These are phyloP conservation scores for Nemapogon koenigi DNA, from an alignment of 2,888 invertebrate genomes.

Conservation along the genomic window DNA sequence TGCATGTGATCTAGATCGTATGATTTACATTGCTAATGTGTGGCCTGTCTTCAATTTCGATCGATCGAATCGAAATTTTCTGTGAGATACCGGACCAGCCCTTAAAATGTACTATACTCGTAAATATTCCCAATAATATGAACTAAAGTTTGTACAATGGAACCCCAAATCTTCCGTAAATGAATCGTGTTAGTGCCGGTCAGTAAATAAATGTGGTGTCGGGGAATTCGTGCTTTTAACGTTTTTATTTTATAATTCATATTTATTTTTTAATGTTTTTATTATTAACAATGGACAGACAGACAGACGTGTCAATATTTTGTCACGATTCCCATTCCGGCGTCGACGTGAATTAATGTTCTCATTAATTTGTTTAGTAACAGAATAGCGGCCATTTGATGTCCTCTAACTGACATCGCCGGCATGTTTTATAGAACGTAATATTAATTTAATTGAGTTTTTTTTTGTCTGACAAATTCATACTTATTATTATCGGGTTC, in stretches of 20 bases:
- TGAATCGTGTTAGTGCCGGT: conserved; percentile 52
- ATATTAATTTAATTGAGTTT: no score
- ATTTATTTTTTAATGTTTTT: conserved; percentile 4
- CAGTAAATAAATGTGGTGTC: conserved; percentile 43
- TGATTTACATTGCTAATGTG: no score
- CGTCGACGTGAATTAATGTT: conserved; percentile 49
- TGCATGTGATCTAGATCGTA: no score
- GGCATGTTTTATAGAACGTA: no score
- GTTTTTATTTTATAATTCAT: conserved; percentile 13
- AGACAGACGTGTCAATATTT: conserved; percentile 52
- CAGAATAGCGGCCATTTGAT: conserved; percentile 49
- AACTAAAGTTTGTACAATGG: no score
- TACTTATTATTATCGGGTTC: no score
- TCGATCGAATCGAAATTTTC: no score
- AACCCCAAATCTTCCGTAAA: conserved; percentile 25
- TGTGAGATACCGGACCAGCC: no score
- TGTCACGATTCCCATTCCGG: conserved; percentile 56
- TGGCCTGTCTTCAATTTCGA: no score
- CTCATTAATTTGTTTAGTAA: conserved; percentile 54
- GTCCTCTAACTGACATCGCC: conserved; percentile 34
- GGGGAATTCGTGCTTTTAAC: conserved; percentile 46
- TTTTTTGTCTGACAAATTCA: no score
- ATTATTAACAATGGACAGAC: conserved; percentile 10
- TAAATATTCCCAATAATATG: no score
- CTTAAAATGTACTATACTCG: no score